Percentiles rank a stretch among this genome's conserved stretches.
Evolutionary conservation across 2,113 vertebrate species (phyloP).

Genomic region (Brienomyrus longianalis): DNA sequence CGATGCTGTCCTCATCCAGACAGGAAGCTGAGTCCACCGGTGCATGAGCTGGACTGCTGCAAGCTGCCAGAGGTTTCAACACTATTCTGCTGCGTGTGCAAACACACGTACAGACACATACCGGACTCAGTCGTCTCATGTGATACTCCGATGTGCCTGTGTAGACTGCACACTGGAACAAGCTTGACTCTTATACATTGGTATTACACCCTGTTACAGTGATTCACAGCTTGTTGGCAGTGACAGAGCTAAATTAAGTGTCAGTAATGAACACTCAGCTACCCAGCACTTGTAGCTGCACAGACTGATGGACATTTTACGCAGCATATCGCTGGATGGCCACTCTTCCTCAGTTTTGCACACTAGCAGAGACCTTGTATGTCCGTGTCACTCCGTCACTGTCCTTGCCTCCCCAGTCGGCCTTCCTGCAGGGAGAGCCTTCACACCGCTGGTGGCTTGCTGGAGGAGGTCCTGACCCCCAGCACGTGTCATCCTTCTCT

Average conservation of each 20-base stretch:
- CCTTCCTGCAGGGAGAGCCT: neutral
- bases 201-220: neutral
- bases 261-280: neutral
- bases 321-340: neutral
- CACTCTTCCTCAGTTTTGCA: neutral
- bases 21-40: slow-evolving; percentile 21
- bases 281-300: neutral
- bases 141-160: neutral
- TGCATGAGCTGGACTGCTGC: neutral
- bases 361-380: neutral
- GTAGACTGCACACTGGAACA: neutral
- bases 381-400: neutral
- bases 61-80: slow-evolving; percentile 20
- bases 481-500: slow-evolving; percentile 55
- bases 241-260: neutral
- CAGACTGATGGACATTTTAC: slow-evolving; percentile 4
- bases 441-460: neutral
- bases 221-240: slow-evolving; percentile 26
- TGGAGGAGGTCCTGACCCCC: slow-evolving; percentile 33
- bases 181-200: neutral
- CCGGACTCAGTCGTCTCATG: neutral
- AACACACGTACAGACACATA: slow-evolving; percentile 17
- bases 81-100: neutral
- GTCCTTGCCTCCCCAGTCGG: neutral
- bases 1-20: slow-evolving; percentile 13